A percentile compares a stretch with the other conserved stretches of the same genome.
Conservation (phyloP, 2,888 invertebrate species). For the Nemurella pictetii region DNA sequence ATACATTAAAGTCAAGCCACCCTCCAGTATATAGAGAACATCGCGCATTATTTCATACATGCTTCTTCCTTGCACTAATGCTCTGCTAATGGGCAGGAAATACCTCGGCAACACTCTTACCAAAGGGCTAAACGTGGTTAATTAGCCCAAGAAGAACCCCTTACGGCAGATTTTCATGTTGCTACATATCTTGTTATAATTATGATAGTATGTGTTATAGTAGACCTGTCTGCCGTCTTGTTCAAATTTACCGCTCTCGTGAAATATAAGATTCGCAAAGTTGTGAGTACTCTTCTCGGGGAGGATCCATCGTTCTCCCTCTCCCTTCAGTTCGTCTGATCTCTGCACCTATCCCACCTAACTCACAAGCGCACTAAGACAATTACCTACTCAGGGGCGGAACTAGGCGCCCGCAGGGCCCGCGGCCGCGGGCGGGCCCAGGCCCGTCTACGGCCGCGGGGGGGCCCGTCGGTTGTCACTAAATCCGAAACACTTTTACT, state of each 20-base stretch:
- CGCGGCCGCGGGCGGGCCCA: no score
- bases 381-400: no score
- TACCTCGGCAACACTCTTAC: constrained; percentile 30
- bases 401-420: no score
- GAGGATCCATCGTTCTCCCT: neutral
- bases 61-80: constrained; percentile 26
- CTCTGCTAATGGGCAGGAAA: constrained; percentile 28
- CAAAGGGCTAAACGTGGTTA: constrained; percentile 29
- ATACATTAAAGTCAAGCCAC: constrained; percentile 21
- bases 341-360: neutral
- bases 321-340: neutral
- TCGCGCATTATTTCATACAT: constrained; percentile 23
- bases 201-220: neutral
- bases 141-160: constrained; percentile 19
- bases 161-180: constrained; percentile 24
- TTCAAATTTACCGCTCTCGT: neutral
- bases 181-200: neutral
- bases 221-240: neutral
- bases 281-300: neutral
- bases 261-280: neutral
- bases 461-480: no score
- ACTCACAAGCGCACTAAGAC: neutral
- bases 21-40: neutral
- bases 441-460: no score
- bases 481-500: no score